Conservation (phyloP, 2,113 vertebrate genomes). For the Zeus faber region DNA sequence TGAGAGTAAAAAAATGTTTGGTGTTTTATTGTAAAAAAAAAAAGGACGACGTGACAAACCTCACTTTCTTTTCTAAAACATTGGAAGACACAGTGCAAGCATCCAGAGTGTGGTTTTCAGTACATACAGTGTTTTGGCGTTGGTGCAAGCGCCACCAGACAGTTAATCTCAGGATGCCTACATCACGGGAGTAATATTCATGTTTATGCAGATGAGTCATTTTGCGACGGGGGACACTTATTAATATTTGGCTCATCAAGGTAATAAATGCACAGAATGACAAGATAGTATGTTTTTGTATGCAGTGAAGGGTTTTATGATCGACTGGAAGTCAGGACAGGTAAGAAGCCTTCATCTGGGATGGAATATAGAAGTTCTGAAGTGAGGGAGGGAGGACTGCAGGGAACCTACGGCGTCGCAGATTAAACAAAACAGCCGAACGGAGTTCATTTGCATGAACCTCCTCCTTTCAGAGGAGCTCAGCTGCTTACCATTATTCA, state of each 20-base stretch:
- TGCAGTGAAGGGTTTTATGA: slow-evolving; percentile 62
- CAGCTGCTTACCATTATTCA: slow-evolving; percentile 79
- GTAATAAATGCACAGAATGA: slow-evolving; percentile 74
- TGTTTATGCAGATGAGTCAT: slow-evolving; percentile 66
- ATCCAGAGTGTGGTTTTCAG: no score
- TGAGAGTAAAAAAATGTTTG: no score
- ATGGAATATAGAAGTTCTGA: slow-evolving; percentile 59
- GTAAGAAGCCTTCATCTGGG: slow-evolving; percentile 50
- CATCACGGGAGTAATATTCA: slow-evolving; percentile 72
- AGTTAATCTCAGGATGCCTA: slow-evolving; percentile 43
- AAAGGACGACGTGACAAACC: no score
- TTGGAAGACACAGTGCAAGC: no score
- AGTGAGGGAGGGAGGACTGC: slow-evolving; percentile 48
- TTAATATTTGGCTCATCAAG: slow-evolving; percentile 77
- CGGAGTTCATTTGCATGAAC: slow-evolving; percentile 77
- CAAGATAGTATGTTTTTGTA: slow-evolving; percentile 63
- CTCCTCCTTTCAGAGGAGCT: slow-evolving; percentile 73
- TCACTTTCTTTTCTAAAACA: no score
- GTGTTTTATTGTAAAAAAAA: no score
- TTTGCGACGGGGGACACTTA: slow-evolving; percentile 62
- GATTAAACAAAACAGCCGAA: slow-evolving; percentile 76
- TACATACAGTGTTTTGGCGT: no score
- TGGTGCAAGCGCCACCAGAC: no score
- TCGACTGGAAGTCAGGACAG: slow-evolving; percentile 47
- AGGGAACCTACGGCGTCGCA: slow-evolving; percentile 62